Base-by-base conservation (phyloP, 2,113 vertebrate species). In the Semnornis frantzii region DNA sequence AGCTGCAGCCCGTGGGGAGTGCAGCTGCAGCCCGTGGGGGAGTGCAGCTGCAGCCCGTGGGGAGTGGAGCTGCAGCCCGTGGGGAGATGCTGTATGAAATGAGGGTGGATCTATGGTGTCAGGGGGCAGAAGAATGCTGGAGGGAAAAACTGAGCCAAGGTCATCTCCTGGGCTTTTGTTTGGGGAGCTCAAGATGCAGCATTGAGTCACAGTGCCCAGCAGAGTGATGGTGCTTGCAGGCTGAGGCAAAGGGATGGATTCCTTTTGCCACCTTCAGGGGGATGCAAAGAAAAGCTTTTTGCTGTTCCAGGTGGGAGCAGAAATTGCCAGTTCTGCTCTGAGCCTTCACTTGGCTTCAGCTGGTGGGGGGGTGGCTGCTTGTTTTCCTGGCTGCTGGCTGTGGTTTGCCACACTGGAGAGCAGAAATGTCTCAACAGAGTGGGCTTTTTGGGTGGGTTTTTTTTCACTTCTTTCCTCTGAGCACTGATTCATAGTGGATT, bases 261-360 rank as follows among this genome's bases (percentile, higher is more conserved):
- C 3, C 42, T 58, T 30, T 21, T 23, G 18, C 6, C 2, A 0
- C 42, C 46, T 66, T 37, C 8, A 8, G 28, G 15, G 23, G 31
- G 34, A 11, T 24, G 39, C 18, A 27, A 34, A 44, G 27, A 15
- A 42, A 37, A 68, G 55, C 14, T 16, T 60, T 58, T 39, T 78
- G 33, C 54, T 1, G 0, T 75, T 57, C 46, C 74, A 33, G 7
- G 64, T 8, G 46, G 84, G 33, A 89, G 52, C 71, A 70, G 60
- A 50, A 89, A 58, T 60, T 27, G 30, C 28, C 11, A 5, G 34
- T 7, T 74, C 33, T 54, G 39, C 50, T 30, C 31, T 1, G 19
- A 13, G 21, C 20, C 66, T 57, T 63, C 42, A 0, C 3, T 2
- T 66, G 58, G 33, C 23, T 84, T 68, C 9, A 0, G 0, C 0